phyloP scores from a whole-genome alignment of 2,113 vertebrate genomes.

The Bubalus kerabau region DNA sequence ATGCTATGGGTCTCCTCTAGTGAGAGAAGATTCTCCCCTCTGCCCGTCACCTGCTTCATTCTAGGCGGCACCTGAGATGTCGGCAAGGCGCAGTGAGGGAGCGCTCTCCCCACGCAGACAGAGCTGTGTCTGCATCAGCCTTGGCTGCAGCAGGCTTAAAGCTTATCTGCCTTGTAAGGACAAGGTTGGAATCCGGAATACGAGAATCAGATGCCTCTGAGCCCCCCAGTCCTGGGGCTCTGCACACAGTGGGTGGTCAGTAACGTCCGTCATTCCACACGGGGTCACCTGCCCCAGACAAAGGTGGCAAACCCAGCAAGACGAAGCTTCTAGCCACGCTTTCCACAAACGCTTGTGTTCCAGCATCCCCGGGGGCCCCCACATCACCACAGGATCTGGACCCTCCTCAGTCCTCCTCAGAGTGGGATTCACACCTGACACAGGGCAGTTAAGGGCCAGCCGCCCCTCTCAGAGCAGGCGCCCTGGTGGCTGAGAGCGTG shows the following conservation, averaged over 20 bases:
- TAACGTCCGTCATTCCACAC: rapidly evolving
- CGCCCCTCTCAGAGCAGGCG: rapidly evolving
- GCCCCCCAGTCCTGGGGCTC: neutral
- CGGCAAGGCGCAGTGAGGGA: rapidly evolving
- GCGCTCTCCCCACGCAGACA: rapidly evolving
- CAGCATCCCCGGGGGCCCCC: neutral
- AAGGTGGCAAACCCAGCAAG: neutral
- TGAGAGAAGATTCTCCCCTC: neutral
- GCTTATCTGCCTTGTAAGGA: neutral
- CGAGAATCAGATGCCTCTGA: rapidly evolving
- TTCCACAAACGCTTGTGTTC: neutral
- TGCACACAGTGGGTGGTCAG: neutral
- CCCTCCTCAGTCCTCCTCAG: neutral
- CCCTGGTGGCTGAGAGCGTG: rapidly evolving
- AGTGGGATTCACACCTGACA: neutral
- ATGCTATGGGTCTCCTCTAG: rapidly evolving
- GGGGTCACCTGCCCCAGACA: neutral
- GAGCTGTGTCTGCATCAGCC: neutral
- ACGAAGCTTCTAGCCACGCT: no score
- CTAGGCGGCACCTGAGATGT: rapidly evolving
- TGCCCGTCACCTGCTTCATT: neutral
- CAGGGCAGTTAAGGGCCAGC: rapidly evolving
- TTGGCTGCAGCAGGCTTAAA: neutral
- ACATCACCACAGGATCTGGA: neutral
- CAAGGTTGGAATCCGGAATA: neutral